phyloP scores from a whole-genome alignment of 2,113 vertebrate genomes.

The Microcebus murinus region DNA sequence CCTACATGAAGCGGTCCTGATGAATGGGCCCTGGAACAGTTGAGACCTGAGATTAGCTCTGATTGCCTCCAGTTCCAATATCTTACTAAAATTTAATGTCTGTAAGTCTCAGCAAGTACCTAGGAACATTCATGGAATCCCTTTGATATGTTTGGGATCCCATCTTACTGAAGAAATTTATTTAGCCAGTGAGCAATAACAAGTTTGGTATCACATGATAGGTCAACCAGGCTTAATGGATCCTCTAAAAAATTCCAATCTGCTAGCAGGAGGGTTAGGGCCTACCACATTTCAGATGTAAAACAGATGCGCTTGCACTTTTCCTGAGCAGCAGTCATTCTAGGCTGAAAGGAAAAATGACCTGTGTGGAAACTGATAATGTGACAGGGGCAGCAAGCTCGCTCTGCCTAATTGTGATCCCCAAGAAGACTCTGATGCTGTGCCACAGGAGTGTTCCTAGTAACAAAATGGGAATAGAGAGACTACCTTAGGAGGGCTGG shows the following conservation, averaged over 20 bases:
- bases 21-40: neutral
- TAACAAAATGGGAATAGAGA: conserved; percentile 45
- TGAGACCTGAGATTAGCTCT: neutral
- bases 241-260: neutral
- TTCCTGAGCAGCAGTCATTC: conserved; percentile 11
- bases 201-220: neutral
- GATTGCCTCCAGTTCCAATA: neutral
- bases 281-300: neutral
- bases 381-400: neutral
- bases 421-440: conserved; percentile 66
- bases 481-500: conserved; percentile 66
- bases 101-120: neutral
- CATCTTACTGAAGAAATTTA: conserved; percentile 6
- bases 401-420: conserved; percentile 53
- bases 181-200: conserved; percentile 51
- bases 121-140: neutral
- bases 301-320: neutral
- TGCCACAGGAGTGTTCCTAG: conserved; percentile 62
- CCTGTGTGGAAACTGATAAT: neutral
- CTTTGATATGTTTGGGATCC: neutral
- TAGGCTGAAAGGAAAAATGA: neutral
- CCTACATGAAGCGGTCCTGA: neutral
- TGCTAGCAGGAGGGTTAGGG: neutral
- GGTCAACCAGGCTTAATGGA: neutral
- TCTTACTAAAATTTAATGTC: neutral